phyloP scores from a whole-genome alignment of 2,888 invertebrate genomes.

The Lobophora halterata region DNA sequence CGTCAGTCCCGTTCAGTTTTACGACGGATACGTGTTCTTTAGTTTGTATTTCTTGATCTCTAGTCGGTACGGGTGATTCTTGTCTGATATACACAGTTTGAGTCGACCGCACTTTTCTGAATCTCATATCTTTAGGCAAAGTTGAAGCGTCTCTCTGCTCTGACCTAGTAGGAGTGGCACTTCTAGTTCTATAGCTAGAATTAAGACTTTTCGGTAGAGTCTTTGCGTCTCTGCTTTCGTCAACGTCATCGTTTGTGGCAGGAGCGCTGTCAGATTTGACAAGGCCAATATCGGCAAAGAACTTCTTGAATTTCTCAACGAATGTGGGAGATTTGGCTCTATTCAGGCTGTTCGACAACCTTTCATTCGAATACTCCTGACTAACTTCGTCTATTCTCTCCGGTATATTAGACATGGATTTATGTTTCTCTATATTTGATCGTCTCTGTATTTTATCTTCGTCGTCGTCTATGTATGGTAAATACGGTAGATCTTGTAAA shows the following conservation, averaged over 20 bases:
- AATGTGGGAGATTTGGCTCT: conserved; percentile 71
- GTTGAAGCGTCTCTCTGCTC: conserved; percentile 64
- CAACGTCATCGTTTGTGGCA: conserved; percentile 24
- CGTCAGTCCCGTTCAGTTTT: conserved; percentile 63
- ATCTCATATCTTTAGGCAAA: conserved; percentile 72
- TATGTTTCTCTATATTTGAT: conserved; percentile 62
- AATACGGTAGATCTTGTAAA: conserved; percentile 72
- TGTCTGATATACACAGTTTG: conserved; percentile 68
- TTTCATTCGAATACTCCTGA: conserved; percentile 56
- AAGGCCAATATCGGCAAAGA: conserved; percentile 68
- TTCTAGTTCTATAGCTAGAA: conserved; percentile 61
- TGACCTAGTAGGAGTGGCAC: conserved; percentile 50
- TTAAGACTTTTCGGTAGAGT: conserved; percentile 64
- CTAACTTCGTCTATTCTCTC: conserved; percentile 63
- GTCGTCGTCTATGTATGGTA: conserved; percentile 73
- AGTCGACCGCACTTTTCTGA: conserved; percentile 65
- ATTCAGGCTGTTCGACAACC: conserved; percentile 63
- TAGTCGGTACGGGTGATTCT: conserved; percentile 51
- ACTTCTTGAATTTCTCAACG: conserved; percentile 72
- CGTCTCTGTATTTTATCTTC: conserved; percentile 55
- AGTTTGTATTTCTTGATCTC: conserved; percentile 46
- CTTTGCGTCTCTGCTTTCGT: conserved; percentile 35
- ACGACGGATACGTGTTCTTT: conserved; percentile 70
- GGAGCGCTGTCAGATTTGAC: conserved; percentile 55
- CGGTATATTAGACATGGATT: conserved; percentile 72